phyloP scores from a whole-genome alignment of 2,888 invertebrate species.

The Drosophila vallismaia region DNA sequence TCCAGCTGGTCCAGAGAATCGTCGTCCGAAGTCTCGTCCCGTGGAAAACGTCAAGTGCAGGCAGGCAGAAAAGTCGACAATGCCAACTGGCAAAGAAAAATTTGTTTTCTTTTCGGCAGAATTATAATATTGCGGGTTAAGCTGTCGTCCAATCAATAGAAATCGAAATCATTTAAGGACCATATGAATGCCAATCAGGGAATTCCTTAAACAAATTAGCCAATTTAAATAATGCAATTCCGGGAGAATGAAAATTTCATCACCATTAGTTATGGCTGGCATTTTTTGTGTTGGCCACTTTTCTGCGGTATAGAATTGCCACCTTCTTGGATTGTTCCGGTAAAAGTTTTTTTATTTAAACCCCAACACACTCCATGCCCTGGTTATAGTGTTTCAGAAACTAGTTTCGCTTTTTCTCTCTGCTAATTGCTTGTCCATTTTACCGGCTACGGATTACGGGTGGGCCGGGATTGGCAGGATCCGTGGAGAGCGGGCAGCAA shows the following conservation, averaged over 20 bases:
- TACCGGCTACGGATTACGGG: constrained; percentile 6
- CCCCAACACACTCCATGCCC: neutral
- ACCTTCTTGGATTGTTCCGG: constrained; percentile 16
- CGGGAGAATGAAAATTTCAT: constrained; percentile 6
- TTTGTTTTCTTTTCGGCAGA: constrained; percentile 17
- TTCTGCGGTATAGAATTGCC: constrained; percentile 16
- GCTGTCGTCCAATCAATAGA: neutral
- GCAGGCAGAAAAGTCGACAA: constrained; percentile 15
- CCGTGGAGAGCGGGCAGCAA: constrained; percentile 7
- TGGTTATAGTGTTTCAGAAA: constrained; percentile 7
- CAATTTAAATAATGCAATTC: constrained; percentile 19
- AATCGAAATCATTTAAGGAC: no score
- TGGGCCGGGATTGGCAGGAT: constrained; percentile 5
- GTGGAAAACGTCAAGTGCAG: constrained; percentile 43
- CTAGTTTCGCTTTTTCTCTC: constrained; percentile 27
- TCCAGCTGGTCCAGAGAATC: constrained; percentile 6
- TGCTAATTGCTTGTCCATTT: constrained; percentile 40
- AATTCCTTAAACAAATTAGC: constrained; percentile 22
- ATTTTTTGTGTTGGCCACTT: constrained; percentile 17
- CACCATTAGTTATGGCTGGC: neutral
- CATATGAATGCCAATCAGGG: no score
- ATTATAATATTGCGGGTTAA: constrained; percentile 19
- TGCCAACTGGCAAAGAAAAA: constrained; percentile 18
- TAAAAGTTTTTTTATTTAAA: constrained; percentile 40
- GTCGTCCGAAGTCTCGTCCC: neutral